phyloP scores from a whole-genome alignment of 2,113 vertebrate genomes.

The Coptodon rendalli region DNA sequence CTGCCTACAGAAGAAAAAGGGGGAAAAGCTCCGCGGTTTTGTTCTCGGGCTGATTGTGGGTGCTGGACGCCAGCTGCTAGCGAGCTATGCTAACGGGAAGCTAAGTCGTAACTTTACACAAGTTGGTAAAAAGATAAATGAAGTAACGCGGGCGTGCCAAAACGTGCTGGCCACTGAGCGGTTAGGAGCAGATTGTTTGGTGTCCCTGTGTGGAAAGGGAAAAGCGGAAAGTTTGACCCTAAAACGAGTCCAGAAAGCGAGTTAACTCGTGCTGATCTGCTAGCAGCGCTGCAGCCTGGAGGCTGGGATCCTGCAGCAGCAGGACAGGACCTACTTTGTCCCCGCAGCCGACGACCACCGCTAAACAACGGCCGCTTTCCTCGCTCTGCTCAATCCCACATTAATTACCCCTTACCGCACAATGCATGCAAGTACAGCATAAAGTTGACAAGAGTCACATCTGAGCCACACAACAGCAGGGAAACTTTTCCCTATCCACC shows the following conservation, averaged over 20 bases:
- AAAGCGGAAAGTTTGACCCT: not conserved
- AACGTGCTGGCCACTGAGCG: not conserved
- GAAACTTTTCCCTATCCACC: constrained; percentile 5
- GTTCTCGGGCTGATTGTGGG: not conserved
- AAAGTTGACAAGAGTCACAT: not conserved
- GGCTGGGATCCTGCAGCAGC: not conserved
- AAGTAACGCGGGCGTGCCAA: accelerated
- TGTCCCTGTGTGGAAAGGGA: not conserved
- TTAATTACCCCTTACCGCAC: not conserved
- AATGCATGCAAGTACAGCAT: not conserved
- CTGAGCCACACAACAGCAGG: not conserved
- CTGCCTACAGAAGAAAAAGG: not conserved
- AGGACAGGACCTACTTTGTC: constrained; percentile 39
- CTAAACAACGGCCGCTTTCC: not conserved
- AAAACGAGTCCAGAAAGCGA: not conserved
- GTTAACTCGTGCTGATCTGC: constrained; percentile 35
- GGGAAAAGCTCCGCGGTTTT: not conserved
- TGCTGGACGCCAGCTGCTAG: constrained; percentile 17
- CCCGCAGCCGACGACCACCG: not conserved
- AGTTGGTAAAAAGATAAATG: not conserved
- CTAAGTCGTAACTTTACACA: constrained; percentile 11
- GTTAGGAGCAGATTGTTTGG: not conserved
- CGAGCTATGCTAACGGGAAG: constrained; percentile 46
- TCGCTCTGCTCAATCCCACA: not conserved
- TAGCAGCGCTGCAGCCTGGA: not conserved